Percentiles rank a stretch among this genome's conserved stretches.
phyloP scores from a whole-genome alignment of 1,140 invertebrate genomes.

The Anthonomus grandis region DNA sequence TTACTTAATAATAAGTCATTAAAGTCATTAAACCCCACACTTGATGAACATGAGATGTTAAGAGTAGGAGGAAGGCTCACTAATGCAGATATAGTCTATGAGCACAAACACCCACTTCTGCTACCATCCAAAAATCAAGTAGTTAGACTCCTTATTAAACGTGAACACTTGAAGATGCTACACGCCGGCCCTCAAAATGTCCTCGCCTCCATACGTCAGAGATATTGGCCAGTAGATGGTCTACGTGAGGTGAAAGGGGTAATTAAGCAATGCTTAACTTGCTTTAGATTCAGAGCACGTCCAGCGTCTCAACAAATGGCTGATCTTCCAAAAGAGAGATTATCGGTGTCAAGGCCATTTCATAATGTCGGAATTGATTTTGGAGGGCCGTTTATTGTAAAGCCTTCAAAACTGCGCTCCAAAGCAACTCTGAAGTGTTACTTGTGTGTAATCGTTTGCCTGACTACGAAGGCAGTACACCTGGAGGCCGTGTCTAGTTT shows the following conservation, averaged over 20 bases:
- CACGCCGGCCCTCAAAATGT: slow-evolving; percentile 2
- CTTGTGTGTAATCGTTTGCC: slow-evolving; percentile 21
- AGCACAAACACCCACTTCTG: slow-evolving; percentile 5
- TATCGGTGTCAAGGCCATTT: slow-evolving; percentile 34
- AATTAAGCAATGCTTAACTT: slow-evolving; percentile 11
- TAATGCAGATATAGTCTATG: too few relatives aligned
- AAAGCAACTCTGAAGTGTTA: slow-evolving; percentile 6
- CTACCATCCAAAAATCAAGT: slow-evolving; percentile 10
- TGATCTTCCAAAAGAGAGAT: slow-evolving; percentile 32
- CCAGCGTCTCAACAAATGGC: slow-evolving; percentile 3
- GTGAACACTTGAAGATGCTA: slow-evolving; percentile 5
- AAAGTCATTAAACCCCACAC: too few relatives aligned
- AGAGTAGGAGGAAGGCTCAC: too few relatives aligned
- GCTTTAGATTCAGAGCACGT: slow-evolving; percentile 11
- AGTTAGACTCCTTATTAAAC: slow-evolving; percentile 4
- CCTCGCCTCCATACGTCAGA: slow-evolving; percentile 4
- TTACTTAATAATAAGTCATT: too few relatives aligned
- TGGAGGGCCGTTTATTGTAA: slow-evolving; percentile 37
- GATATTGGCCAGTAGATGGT: slow-evolving; percentile 21
- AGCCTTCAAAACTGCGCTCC: background rate
- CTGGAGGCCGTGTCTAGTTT: slow-evolving; percentile 15
- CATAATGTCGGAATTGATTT: slow-evolving; percentile 38
- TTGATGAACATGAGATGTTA: too few relatives aligned
- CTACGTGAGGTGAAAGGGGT: slow-evolving; percentile 16
- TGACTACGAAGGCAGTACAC: slow-evolving; percentile 21